Evolutionary conservation across 2,888 invertebrate genomes (phyloP), one percentile per base, ranked within the genome.

Genomic region (Cremastobaeus sp.): DNA sequence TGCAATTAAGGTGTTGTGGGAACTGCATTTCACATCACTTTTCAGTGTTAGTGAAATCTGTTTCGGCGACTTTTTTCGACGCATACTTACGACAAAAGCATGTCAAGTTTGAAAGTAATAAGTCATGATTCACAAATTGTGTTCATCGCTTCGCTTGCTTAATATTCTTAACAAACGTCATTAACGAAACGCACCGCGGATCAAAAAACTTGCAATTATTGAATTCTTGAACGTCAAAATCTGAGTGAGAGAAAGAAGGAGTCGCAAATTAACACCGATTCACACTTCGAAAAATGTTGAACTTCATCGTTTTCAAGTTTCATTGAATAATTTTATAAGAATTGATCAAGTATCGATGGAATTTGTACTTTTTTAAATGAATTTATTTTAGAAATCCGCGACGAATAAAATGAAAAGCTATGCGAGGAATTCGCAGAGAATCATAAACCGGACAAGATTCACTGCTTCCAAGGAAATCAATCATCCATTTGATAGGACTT

Each of bases 41-140:
- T 71, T 72, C 41, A 64, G 32, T 14, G 37, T 11, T 15, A 59
- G 65, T 65, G 71, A 72, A 72, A 72, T 72, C 55, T 15, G 47
- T 55, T 28, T 25, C 60, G 21, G 34, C 28, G 14, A 43, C 39
- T 48, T 62, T 59, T 65, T 55, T 41, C n/a, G 20, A 12, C 34
- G 3, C 20, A 35, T 30, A n/a, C 8, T 9, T 15, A 17, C 43
- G 21, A 12, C 17, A 47, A 47, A 65, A 59, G 18, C 39, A 54
- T 72, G 59, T 65, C 65, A 72, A 59, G 52, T 72, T 72, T 35
- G 59, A 65, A 65, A 65, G 71, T 57, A 43, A 65, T 50, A 57
- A 18, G 37, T 57, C 41, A 41, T n/a, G n/a, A n/a, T n/a, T n/a
- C 35, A 3, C 6, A 20, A 52, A 52, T 50, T 50, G 41, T 32